Evolutionary conservation across 1,140 invertebrate genomes (phyloP).

Genomic region (Pachypeltis micranthus): DNA sequence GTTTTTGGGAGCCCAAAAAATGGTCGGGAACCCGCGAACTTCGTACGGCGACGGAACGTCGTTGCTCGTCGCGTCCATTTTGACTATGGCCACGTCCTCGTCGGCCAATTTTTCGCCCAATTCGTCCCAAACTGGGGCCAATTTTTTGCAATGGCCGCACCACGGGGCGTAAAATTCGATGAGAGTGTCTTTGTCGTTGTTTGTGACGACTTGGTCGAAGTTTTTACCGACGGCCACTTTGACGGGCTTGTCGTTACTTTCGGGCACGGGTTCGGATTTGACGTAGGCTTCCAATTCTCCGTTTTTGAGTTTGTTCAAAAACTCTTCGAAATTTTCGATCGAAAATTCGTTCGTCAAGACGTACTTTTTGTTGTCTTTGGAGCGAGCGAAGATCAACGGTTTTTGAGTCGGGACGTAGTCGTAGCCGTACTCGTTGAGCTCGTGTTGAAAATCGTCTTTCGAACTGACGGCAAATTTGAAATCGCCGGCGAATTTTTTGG

Average conservation of each 20-base stretch:
- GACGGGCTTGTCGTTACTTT: slow-evolving; percentile 69
- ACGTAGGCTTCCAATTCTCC: slow-evolving; percentile 81
- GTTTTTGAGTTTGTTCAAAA: slow-evolving; percentile 72
- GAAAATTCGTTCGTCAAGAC: slow-evolving; percentile 82
- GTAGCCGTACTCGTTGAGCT: slow-evolving; percentile 87
- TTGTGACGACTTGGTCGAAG: slow-evolving; percentile 87
- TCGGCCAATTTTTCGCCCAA: slow-evolving; percentile 79
- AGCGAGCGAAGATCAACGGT: slow-evolving; percentile 72
- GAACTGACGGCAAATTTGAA: slow-evolving; percentile 82
- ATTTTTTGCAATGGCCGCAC: slow-evolving; percentile 97
- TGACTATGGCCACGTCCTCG: slow-evolving; percentile 87
- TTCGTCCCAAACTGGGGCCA: slow-evolving; percentile 88
- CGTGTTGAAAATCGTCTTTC: slow-evolving; percentile 85
- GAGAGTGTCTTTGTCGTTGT: slow-evolving; percentile 85
- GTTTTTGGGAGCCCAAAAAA: slow-evolving; percentile 89
- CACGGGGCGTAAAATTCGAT: slow-evolving; percentile 98
- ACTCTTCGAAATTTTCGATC: slow-evolving; percentile 76
- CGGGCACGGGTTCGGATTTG: slow-evolving; percentile 90
- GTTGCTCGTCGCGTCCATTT: slow-evolving; percentile 97
- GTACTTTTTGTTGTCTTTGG: slow-evolving; percentile 78
- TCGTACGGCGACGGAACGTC: slow-evolving; percentile 89
- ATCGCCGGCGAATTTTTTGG: slow-evolving; percentile 65
- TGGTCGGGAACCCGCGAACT: slow-evolving; percentile 93
- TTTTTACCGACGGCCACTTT: slow-evolving; percentile 92
- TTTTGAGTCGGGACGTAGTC: slow-evolving; percentile 79